A percentile compares a stretch with the other conserved stretches of the same genome.
Conservation (phyloP, 2,888 invertebrate species). For the Melanostoma mellinum region DNA sequence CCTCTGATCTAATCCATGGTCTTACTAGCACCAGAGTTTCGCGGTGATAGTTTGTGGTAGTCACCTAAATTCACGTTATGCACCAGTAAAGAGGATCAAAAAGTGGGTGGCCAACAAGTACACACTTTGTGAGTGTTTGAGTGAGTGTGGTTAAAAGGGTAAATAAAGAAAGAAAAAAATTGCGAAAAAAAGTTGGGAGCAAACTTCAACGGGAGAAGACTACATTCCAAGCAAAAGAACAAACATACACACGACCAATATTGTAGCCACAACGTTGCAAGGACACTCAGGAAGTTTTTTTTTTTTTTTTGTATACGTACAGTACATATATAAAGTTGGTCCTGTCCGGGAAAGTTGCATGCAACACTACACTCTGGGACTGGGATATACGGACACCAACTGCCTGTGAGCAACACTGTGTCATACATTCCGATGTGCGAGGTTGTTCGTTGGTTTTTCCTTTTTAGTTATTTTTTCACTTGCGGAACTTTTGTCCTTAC, state of each 20-base stretch:
- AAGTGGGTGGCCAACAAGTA: constrained; percentile 25
- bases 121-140: constrained; percentile 32
- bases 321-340: constrained; percentile 18
- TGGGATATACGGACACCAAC: background rate
- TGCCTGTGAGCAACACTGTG: constrained; percentile 62
- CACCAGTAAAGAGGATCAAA: constrained; percentile 41
- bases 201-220: constrained; percentile 14
- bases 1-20: constrained; percentile 46
- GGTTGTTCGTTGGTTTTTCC: constrained; percentile 41
- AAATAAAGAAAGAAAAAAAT: constrained; percentile 22
- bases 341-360: constrained; percentile 40
- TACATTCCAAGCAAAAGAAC: constrained; percentile 26
- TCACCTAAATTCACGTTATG: constrained; percentile 67
- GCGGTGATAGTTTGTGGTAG: constrained; percentile 39
- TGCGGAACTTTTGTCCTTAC: constrained; percentile 59
- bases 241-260: constrained; percentile 16
- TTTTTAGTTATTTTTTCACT: constrained; percentile 9
- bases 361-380: constrained; percentile 26
- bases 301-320: too few species aligned
- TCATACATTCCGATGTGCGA: constrained; percentile 60
- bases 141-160: constrained; percentile 54
- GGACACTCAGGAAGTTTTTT: constrained; percentile 18
- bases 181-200: constrained; percentile 6
- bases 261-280: constrained; percentile 49
- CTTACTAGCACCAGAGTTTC: constrained; percentile 33